These are phyloP conservation scores for Anniella stebbinsi DNA, from an alignment of 2,797 vertebrate genomes.

Conservation along the genomic window DNA sequence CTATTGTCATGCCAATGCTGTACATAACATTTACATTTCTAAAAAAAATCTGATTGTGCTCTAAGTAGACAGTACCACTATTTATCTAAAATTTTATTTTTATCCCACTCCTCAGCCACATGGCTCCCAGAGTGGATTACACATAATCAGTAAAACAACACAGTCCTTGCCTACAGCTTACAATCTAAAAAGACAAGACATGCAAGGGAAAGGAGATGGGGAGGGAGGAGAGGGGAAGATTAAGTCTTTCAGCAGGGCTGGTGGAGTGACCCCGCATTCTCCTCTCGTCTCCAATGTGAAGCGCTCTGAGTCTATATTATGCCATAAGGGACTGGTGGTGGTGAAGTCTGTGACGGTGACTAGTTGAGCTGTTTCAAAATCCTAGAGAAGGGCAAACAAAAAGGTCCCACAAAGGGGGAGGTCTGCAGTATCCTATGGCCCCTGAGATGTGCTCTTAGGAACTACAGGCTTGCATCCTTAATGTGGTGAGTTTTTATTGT, in stretches of 20 bases:
- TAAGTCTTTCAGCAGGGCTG: too few species aligned
- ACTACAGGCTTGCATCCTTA: not conserved
- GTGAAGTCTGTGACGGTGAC: not conserved
- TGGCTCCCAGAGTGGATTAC: too few species aligned
- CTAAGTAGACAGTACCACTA: not conserved
- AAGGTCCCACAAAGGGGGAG: not conserved
- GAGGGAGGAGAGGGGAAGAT: too few species aligned
- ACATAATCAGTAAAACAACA: too few species aligned
- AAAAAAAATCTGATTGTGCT: not conserved
- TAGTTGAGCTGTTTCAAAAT: too few species aligned
- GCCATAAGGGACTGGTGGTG: not conserved
- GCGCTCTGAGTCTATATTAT: not conserved
- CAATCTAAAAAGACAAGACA: too few species aligned
- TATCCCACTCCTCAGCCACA: too few species aligned
- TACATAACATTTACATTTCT: not conserved
- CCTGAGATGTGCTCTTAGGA: not conserved
- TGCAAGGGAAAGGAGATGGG: too few species aligned
- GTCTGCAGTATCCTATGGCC: not conserved
- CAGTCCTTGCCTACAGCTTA: too few species aligned
- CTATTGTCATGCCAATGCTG: not conserved
- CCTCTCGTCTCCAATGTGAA: too few species aligned
- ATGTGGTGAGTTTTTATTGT: not conserved
- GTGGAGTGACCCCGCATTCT: too few species aligned
- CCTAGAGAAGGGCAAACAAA: not conserved
- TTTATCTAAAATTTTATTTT: too few species aligned